Base-by-base conservation (phyloP, 2,113 vertebrate genomes). In the Phalacrocorax aristotelis region DNA sequence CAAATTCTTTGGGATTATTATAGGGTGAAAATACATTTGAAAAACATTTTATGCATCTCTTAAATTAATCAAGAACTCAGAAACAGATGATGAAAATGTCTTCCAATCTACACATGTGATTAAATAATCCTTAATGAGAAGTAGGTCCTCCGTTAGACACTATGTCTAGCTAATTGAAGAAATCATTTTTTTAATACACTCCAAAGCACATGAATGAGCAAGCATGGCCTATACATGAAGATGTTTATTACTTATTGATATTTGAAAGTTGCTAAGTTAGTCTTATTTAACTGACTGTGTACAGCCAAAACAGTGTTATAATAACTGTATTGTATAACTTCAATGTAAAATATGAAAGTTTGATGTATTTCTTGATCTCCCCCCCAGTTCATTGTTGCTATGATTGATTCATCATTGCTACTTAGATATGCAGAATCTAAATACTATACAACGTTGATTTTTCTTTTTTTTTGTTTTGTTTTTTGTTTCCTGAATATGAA, bases 241-340 rank as follows among this genome's bases (percentile, higher is more conserved):
- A 95, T 97, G 89, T 97, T 97, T 98, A 97, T 98, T 98, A 97
- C 96, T 97, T 97, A 94, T 69, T 98, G 98, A 96, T 98, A 97
- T 97, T 98, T 98, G 96, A 87, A 97, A 96, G 95, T 97, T 97
- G 95, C 94, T 97, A 97, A 97, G 98, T 98, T 97, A 97, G 97
- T 98, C 94, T 97, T 97, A 91, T 96, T 96, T 98, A 98, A 97
- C 96, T 98, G 96, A 95, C 94, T 97, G 76, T 87, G 87, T 85
- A 90, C 92, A 89, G 90, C 89, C 96, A 96, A 88, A 97, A 88
- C 93, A 97, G 83, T 95, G 68, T 94, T 96, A 62, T 30, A 87
- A 91, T 97, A 96, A 97, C 96, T 96, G 92, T 95, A 78, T 91
- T 97, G 62, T 88, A 16, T 95, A 81, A 98, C 95, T 96, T 96